These are phyloP conservation scores for Eupleurogrammus muticus DNA, from an alignment of 2,797 vertebrate species.

Conservation along the genomic window DNA sequence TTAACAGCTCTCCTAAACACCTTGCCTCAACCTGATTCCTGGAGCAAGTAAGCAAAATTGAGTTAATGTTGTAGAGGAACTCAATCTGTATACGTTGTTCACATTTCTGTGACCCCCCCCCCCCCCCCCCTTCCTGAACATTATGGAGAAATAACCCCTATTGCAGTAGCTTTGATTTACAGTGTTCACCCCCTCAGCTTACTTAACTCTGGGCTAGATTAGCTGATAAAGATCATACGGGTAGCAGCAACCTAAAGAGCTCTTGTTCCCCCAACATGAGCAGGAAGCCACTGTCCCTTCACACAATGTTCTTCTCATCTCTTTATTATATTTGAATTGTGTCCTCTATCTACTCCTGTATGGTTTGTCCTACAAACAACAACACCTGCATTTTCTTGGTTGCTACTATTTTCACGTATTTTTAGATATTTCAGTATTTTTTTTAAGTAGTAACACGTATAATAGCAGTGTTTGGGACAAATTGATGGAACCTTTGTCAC, in stretches of 20 bases:
- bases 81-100: neutral
- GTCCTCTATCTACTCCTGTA: too few species aligned
- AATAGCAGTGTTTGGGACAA: too few species aligned
- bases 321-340: too few species aligned
- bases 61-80: neutral
- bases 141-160: constrained; percentile 16
- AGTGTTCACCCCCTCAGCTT: constrained; percentile 22
- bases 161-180: constrained; percentile 49
- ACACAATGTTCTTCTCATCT: neutral
- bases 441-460: too few species aligned
- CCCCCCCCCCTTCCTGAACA: neutral
- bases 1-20: neutral
- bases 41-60: neutral
- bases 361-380: too few species aligned
- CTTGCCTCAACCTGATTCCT: rapidly evolving
- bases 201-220: constrained; percentile 5
- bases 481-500: too few species aligned
- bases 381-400: too few species aligned
- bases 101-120: neutral
- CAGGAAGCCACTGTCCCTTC: constrained; percentile 2
- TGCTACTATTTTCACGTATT: too few species aligned
- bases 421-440: too few species aligned
- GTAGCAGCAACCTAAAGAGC: constrained; percentile 29
- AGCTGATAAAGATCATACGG: constrained; percentile 58
- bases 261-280: constrained; percentile 1